A percentile compares a stretch with the other conserved stretches of the same genome.
Evolutionary conservation across 2,113 vertebrate genomes (phyloP).

Genomic region (Bettongia penicillata): DNA sequence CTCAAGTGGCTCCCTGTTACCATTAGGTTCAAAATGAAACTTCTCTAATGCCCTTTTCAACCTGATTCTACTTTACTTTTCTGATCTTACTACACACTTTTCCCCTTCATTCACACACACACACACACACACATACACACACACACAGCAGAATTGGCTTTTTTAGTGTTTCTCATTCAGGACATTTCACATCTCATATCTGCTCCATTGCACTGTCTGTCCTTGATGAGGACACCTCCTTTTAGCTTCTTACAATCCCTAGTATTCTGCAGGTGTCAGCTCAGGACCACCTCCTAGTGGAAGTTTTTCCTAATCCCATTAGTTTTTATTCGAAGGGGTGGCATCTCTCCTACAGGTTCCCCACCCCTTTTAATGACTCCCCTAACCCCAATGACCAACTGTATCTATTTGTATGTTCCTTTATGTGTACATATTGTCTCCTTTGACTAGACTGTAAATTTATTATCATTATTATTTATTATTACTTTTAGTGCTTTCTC

Average conservation of each 20-base stretch:
- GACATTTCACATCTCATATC: neutral
- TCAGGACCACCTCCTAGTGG: neutral
- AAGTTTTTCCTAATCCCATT: neutral
- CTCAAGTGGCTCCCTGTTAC: neutral
- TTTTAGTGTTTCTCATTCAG: neutral
- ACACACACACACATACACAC: neutral
- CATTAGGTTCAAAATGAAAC: neutral
- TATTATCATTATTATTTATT: no score
- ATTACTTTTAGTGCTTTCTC: no score
- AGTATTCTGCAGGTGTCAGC: neutral
- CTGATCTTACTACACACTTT: neutral
- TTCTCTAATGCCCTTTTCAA: neutral
- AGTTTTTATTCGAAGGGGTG: neutral
- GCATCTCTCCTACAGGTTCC: no score
- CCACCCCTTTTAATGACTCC: neutral
- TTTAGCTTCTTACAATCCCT: neutral
- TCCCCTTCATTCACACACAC: no score
- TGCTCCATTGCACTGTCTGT: neutral
- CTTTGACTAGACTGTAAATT: neutral
- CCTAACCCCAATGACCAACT: neutral
- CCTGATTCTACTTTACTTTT: neutral
- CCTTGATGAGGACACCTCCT: neutral
- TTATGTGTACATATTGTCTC: neutral
- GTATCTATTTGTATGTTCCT: neutral
- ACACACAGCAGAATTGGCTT: neutral